These are phyloP conservation scores for Lasioglossum pauxillum DNA, from an alignment of 2,888 invertebrate genomes.

Conservation along the genomic window DNA sequence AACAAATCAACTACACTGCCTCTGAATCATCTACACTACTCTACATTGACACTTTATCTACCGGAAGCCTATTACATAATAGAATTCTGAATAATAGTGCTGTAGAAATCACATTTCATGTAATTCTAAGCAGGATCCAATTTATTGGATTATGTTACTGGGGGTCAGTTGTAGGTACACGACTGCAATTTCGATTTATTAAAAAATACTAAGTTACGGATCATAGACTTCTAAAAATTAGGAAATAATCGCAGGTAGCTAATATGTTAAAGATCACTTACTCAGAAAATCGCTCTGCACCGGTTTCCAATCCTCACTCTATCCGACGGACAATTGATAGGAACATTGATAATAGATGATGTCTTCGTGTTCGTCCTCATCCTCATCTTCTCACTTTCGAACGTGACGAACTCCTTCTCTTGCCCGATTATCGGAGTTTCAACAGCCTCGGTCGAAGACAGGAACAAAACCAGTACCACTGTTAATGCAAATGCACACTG, in stretches of 20 bases:
- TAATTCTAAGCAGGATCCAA: neutral
- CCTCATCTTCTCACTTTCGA: conserved; percentile 37
- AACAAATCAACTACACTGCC: neutral
- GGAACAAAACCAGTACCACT: conserved; percentile 45
- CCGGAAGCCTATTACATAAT: neutral
- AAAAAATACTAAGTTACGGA: neutral
- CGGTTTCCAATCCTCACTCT: conserved; percentile 75
- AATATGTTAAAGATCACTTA: conserved; percentile 52
- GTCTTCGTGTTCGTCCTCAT: no score
- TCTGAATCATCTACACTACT: neutral
- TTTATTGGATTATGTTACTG: neutral
- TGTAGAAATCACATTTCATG: neutral
- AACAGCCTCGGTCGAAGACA: conserved; percentile 24
- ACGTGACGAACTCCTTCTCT: conserved; percentile 71
- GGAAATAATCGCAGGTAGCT: neutral
- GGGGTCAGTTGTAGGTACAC: neutral
- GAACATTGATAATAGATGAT: conserved; percentile 72
- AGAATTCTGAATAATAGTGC: neutral
- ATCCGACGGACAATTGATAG: conserved; percentile 76
- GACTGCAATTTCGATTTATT: neutral
- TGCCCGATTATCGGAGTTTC: conserved; percentile 32
- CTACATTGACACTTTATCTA: neutral
- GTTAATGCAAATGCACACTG: conserved; percentile 55
- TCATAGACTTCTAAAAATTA: neutral
- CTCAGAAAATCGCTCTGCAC: conserved; percentile 78